phyloP scores from a whole-genome alignment of 2,797 vertebrate species.

The Acanthurus tractus region DNA sequence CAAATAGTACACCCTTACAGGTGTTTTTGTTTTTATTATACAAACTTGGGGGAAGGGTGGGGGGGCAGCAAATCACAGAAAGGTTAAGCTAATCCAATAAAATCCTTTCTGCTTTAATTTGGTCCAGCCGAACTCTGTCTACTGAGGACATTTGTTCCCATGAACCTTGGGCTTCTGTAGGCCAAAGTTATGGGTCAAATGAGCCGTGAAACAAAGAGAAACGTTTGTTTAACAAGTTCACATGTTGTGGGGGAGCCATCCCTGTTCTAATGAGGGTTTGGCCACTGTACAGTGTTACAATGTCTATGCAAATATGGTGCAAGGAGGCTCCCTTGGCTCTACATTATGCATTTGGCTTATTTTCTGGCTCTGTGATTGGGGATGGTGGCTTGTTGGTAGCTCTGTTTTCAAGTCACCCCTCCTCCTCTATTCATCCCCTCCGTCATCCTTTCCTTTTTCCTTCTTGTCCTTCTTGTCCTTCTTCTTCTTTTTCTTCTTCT shows the following conservation, averaged over 20 bases:
- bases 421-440: conserved; percentile 90
- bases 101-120: conserved; percentile 71
- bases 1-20: conserved; percentile 65
- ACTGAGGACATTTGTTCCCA: conserved; percentile 40
- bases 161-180: conserved; percentile 28
- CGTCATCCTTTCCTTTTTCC: conserved; percentile 95
- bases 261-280: conserved; percentile 67
- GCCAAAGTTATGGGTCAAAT: conserved; percentile 53
- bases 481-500: conserved; percentile 99
- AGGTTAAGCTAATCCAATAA: conserved; percentile 64
- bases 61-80: conserved; percentile 64
- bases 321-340: conserved; percentile 63
- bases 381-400: conserved; percentile 71
- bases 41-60: conserved; percentile 45
- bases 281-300: conserved; percentile 54
- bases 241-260: conserved; percentile 51
- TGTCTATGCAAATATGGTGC: conserved; percentile 76
- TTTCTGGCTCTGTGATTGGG: conserved; percentile 76
- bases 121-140: conserved; percentile 65
- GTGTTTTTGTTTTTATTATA: conserved; percentile 66
- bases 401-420: conserved; percentile 66
- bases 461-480: conserved; percentile 99
- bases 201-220: conserved; percentile 41
- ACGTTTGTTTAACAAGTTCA: conserved; percentile 58
- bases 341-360: conserved; percentile 74